Conservation (phyloP, 2,113 vertebrate genomes). For the Plecturocebus donacophilus region DNA sequence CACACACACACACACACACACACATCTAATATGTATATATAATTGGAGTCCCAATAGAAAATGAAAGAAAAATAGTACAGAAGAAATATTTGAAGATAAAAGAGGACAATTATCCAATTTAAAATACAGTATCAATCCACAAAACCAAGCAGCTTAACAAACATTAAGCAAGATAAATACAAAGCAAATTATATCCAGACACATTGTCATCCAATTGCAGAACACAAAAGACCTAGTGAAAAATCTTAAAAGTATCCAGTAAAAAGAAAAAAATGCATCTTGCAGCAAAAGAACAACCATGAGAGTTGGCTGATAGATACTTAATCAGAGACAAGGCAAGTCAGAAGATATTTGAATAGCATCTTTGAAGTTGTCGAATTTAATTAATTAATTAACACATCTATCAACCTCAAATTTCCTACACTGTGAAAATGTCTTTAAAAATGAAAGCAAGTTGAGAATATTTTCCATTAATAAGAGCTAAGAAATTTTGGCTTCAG, state of each 20-base stretch:
- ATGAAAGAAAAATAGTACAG: not conserved
- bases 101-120: not conserved
- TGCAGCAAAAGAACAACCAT: not conserved
- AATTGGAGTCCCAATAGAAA: not conserved
- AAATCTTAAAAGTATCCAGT: not conserved
- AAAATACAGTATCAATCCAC: not conserved
- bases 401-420: not conserved
- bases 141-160: not conserved
- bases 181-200: not conserved
- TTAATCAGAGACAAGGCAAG: not conserved
- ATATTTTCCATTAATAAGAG: not conserved
- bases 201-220: not conserved
- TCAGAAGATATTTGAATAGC: not conserved
- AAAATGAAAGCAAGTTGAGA: not conserved
- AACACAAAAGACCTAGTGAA: not conserved
- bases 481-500: not conserved
- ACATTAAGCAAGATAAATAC: not conserved
- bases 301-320: not conserved
- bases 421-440: not conserved
- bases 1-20: no score
- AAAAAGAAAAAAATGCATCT: not conserved
- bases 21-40: not conserved
- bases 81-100: not conserved
- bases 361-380: not conserved
- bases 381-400: not conserved